Evolutionary conservation across 2,113 vertebrate genomes (phyloP).

Genomic region (Gobiocypris rarus): DNA sequence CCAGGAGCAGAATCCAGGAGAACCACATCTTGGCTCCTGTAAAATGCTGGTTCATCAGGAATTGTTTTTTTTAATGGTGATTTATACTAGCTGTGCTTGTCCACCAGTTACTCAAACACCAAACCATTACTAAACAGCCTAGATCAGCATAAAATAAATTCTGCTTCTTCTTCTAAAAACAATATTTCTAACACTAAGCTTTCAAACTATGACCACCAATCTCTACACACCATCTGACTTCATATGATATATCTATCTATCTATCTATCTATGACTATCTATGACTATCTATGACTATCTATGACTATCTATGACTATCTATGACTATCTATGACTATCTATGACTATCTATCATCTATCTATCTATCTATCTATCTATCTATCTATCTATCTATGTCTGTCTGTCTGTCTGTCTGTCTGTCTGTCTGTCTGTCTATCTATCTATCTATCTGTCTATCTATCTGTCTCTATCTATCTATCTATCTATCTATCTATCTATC

Average conservation of each 20-base stretch:
- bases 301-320: too few species aligned
- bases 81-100: neutral
- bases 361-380: too few species aligned
- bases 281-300: too few species aligned
- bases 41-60: neutral
- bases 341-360: too few species aligned
- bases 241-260: neutral
- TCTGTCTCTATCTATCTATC: too few species aligned
- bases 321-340: too few species aligned
- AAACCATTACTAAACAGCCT: neutral
- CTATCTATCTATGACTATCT: too few species aligned
- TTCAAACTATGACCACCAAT: neutral
- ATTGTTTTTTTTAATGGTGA: neutral
- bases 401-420: too few species aligned
- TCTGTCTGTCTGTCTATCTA: too few species aligned
- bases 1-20: conserved; percentile 62
- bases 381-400: too few species aligned
- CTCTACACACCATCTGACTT: neutral
- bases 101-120: neutral
- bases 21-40: conserved; percentile 67
- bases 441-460: too few species aligned
- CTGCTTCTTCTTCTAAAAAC: neutral
- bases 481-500: too few species aligned
- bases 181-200: neutral
- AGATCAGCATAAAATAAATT: neutral